Evolutionary conservation across 2,113 vertebrate species (phyloP).

Genomic region (Orcinus orca): DNA sequence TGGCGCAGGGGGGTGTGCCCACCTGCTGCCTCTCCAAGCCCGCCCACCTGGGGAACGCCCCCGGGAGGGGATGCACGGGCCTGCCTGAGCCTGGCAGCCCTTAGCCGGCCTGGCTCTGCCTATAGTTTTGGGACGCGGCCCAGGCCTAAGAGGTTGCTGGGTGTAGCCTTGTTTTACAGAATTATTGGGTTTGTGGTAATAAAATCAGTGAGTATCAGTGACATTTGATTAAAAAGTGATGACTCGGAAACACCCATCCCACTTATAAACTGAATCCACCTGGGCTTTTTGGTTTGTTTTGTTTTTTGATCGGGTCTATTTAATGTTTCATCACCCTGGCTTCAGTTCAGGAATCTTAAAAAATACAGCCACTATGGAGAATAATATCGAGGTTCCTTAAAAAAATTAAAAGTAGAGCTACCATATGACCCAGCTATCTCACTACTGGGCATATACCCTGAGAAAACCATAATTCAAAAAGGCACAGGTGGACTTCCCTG

Average conservation of each 20-base stretch:
- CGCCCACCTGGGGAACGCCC: accelerated
- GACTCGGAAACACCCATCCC: accelerated
- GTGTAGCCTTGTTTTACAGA: background rate
- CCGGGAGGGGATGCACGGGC: accelerated
- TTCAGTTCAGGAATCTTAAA: background rate
- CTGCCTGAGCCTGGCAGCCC: background rate
- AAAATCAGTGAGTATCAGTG: background rate
- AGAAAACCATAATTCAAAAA: too few species aligned
- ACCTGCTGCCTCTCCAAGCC: background rate
- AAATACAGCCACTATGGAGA: background rate
- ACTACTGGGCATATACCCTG: too few species aligned
- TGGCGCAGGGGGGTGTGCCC: accelerated
- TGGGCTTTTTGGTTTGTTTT: background rate
- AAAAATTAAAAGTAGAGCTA: too few species aligned
- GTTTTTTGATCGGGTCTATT: background rate
- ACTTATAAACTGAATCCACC: accelerated
- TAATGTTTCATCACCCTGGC: accelerated
- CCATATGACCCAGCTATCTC: too few species aligned
- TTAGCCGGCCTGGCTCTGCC: background rate
- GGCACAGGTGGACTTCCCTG: too few species aligned
- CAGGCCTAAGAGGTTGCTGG: accelerated
- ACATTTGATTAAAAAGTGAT: background rate
- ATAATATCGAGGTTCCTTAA: too few species aligned
- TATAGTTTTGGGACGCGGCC: background rate
- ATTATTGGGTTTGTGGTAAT: background rate